Percentiles rank a stretch among this genome's conserved stretches.
Conservation (phyloP, 1,140 invertebrate genomes). For the Drosophila malerkotliana region DNA sequence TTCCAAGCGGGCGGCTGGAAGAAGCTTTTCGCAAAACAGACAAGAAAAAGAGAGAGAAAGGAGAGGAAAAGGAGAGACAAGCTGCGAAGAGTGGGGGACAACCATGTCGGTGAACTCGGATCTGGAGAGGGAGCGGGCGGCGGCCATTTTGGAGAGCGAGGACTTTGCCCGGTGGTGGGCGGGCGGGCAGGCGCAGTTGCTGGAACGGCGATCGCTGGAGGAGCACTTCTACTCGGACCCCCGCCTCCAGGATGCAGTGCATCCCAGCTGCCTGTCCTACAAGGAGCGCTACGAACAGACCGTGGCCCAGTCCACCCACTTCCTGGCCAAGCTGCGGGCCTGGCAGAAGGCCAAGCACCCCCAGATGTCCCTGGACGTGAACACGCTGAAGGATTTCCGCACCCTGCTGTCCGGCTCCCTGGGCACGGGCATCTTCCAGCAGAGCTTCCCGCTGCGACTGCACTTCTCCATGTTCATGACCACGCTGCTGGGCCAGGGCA, state of each 20-base stretch:
- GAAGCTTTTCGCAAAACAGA: neutral
- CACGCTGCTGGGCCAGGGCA: constrained; percentile 93
- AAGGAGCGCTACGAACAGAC: constrained; percentile 93
- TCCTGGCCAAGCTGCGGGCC: constrained; percentile 89
- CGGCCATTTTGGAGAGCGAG: constrained; percentile 88
- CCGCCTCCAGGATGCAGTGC: constrained; percentile 87
- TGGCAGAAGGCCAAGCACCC: constrained; percentile 84
- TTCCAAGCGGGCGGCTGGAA: neutral
- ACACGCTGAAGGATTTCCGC: constrained; percentile 63
- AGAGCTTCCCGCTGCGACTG: constrained; percentile 90
- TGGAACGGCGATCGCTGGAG: constrained; percentile 85
- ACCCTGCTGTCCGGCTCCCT: constrained; percentile 87
- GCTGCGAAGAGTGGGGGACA: neutral
- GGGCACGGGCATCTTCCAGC: constrained; percentile 90
- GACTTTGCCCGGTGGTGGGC: constrained; percentile 92
- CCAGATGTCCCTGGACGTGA: constrained; percentile 19
- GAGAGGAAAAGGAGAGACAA: neutral
- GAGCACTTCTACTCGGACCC: constrained; percentile 89
- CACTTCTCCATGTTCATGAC: constrained; percentile 97
- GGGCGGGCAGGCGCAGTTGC: constrained; percentile 88
- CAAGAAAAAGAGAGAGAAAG: neutral
- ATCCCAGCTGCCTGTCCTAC: constrained; percentile 91
- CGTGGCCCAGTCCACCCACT: constrained; percentile 88
- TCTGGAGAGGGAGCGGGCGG: constrained; percentile 89
- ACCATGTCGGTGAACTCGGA: constrained; percentile 83